Conservation (phyloP, 2,888 invertebrate genomes). For the Amblyteles armatorius region DNA sequence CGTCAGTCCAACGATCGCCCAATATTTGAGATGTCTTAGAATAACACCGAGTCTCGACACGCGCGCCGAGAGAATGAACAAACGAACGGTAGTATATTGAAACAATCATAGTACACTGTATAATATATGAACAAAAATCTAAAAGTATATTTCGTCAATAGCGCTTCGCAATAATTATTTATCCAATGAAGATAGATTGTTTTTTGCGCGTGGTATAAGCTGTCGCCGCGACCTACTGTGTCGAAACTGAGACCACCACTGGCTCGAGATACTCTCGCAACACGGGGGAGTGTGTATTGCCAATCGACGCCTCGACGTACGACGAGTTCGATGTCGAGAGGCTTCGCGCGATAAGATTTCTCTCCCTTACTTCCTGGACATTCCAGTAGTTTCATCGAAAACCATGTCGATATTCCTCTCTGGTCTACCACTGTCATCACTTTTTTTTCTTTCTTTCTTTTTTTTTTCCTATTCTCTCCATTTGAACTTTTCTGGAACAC, state of each 20-base stretch:
- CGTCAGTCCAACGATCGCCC: constrained; percentile 61
- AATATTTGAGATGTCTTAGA: constrained; percentile 55
- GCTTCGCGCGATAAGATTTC: constrained; percentile 54
- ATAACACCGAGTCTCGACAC: constrained; percentile 36
- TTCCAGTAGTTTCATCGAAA: constrained; percentile 28
- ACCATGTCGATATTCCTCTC: constrained; percentile 8
- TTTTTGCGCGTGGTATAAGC: constrained; percentile 41
- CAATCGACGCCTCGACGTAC: constrained; percentile 43
- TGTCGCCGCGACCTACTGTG: constrained; percentile 65
- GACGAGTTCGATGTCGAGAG: constrained; percentile 28
- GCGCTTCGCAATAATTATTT: constrained; percentile 38
- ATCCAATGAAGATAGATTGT: constrained; percentile 24
- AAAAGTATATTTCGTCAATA: constrained; percentile 22
- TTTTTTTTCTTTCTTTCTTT: not conserved
- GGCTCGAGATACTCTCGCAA: constrained; percentile 42
- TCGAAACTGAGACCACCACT: constrained; percentile 59
- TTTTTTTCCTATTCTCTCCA: not conserved
- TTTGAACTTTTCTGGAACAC: not conserved
- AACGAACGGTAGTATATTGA: constrained; percentile 35
- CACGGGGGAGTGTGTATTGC: constrained; percentile 22
- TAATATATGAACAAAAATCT: too few relatives aligned
- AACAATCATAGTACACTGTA: constrained; percentile 49
- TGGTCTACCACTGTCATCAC: constrained; percentile 1
- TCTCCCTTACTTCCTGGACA: constrained; percentile 56
- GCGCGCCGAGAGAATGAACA: constrained; percentile 39